These are phyloP conservation scores for Machimus rusticus DNA, from an alignment of 2,888 invertebrate species.

Conservation along the genomic window DNA sequence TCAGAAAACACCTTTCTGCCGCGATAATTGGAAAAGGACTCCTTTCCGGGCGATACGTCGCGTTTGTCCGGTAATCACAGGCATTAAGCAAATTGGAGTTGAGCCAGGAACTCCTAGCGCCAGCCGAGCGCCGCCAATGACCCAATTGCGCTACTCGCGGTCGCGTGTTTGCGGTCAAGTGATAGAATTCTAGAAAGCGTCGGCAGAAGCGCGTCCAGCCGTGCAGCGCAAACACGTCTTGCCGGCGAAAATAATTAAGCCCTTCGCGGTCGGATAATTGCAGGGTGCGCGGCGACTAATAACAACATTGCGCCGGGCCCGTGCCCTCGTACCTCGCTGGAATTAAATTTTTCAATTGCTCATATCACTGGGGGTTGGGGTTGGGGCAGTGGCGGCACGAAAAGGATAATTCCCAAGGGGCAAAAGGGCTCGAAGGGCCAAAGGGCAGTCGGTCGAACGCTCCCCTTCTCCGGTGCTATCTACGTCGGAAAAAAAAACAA, in stretches of 20 bases:
- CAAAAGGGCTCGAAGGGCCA: too few relatives aligned
- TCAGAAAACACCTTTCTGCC: neutral
- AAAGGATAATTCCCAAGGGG: slow-evolving; percentile 6
- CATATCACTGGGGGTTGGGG: neutral
- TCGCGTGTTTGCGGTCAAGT: neutral
- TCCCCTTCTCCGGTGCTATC: neutral
- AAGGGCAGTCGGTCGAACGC: neutral
- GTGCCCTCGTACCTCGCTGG: neutral
- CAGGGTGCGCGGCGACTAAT: neutral
- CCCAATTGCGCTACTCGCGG: neutral
- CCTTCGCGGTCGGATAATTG: neutral
- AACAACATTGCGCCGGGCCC: neutral
- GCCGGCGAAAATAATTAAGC: neutral
- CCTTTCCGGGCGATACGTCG: neutral
- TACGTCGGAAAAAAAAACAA: neutral
- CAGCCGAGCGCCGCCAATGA: neutral
- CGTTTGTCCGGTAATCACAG: neutral
- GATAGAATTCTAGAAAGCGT: neutral
- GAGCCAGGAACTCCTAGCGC: neutral
- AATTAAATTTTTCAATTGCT: slow-evolving; percentile 31
- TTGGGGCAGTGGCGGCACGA: neutral
- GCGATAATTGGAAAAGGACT: neutral
- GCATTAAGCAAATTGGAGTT: neutral
- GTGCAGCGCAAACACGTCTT: neutral
- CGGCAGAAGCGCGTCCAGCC: neutral